These are phyloP conservation scores for Andrena camellia DNA, from an alignment of 2,888 invertebrate genomes.

Conservation along the genomic window DNA sequence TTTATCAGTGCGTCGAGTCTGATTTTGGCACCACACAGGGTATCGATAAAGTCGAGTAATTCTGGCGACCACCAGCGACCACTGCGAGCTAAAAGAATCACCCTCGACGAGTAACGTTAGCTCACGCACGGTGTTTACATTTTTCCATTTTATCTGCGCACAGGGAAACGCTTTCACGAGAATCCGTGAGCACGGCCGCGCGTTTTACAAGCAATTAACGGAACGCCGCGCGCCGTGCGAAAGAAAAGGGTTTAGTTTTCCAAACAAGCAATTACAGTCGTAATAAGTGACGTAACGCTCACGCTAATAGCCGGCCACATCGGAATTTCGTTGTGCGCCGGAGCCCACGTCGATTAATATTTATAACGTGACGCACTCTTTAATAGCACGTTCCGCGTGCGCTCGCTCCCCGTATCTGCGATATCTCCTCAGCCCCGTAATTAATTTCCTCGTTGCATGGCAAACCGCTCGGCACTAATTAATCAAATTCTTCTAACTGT, in stretches of 20 bases:
- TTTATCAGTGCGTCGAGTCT: neutral
- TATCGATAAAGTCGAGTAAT: no score
- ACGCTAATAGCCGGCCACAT: slow-evolving; percentile 49
- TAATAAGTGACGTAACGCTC: slow-evolving; percentile 34
- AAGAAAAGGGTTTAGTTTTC: slow-evolving; percentile 36
- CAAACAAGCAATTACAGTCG: slow-evolving; percentile 49
- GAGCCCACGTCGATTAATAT: slow-evolving; percentile 71
- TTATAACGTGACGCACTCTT: slow-evolving; percentile 71
- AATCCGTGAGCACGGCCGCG: neutral
- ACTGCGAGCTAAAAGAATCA: neutral
- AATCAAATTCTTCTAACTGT: slow-evolving; percentile 70
- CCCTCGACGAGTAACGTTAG: neutral
- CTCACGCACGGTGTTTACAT: neutral
- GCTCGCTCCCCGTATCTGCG: slow-evolving; percentile 33
- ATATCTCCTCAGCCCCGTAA: slow-evolving; percentile 52
- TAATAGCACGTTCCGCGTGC: slow-evolving; percentile 49
- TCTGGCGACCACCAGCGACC: neutral
- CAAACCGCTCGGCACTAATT: slow-evolving; percentile 58
- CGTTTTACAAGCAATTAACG: slow-evolving; percentile 51
- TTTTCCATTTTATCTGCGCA: slow-evolving; percentile 8
- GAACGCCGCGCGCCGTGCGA: neutral
- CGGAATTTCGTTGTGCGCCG: slow-evolving; percentile 58
- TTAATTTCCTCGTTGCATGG: slow-evolving; percentile 66
- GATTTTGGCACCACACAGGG: neutral
- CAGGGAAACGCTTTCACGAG: slow-evolving; percentile 2